phyloP scores from a whole-genome alignment of 2,888 invertebrate genomes.

The Drosophila cyrtoloma region DNA sequence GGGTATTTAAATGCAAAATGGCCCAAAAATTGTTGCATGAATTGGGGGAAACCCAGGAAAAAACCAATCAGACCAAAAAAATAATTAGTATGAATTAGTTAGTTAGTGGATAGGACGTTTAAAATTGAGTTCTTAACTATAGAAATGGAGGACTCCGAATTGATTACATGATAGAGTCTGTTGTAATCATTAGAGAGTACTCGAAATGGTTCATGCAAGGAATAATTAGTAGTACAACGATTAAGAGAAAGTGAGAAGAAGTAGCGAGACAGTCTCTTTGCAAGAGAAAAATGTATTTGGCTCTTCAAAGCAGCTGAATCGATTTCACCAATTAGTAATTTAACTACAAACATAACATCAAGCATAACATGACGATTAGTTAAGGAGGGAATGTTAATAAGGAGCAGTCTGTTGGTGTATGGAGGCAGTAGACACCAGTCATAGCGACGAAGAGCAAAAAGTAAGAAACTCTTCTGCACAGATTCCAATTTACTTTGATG shows the following conservation, averaged over 20 bases:
- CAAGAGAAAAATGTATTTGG: not conserved
- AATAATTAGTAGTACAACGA: not conserved
- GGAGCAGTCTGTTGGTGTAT: not conserved
- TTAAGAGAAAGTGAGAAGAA: not conserved
- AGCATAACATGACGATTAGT: not conserved
- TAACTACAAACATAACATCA: too few relatives aligned
- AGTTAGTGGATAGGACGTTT: too few relatives aligned
- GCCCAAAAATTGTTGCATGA: too few relatives aligned
- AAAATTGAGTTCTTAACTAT: too few relatives aligned
- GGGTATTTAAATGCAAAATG: too few relatives aligned
- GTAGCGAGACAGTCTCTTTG: not conserved
- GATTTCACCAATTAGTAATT: not conserved
- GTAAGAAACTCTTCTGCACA: not conserved
- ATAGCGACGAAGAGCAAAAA: too few relatives aligned
- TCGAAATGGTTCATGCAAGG: not conserved
- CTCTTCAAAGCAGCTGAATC: not conserved
- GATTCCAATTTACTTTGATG: not conserved
- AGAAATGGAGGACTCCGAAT: too few relatives aligned
- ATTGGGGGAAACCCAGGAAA: too few relatives aligned
- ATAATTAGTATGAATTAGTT: too few relatives aligned
- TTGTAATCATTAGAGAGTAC: too few relatives aligned
- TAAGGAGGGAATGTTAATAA: not conserved
- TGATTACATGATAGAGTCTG: too few relatives aligned
- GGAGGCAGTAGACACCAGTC: not conserved
- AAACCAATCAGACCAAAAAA: too few relatives aligned